Evolutionary conservation across 92 coral and sea anemone genomes (phyloP).

Genomic region (Virgularia gustaviana): DNA sequence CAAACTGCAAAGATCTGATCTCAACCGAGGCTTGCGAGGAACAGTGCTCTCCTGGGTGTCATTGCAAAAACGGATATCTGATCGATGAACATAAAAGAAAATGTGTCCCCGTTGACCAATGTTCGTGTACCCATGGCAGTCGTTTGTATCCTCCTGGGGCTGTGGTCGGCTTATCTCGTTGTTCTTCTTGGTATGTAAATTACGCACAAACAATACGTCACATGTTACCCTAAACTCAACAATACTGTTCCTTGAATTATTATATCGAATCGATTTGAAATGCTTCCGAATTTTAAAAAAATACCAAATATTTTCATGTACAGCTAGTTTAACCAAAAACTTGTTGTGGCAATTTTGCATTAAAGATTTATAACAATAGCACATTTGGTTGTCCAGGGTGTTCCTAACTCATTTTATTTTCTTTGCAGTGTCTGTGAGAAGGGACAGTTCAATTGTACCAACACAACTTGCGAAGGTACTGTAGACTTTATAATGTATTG

Average conservation of each 20-base stretch:
- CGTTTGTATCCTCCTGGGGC: conserved; percentile 57
- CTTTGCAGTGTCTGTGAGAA: conserved; percentile 56
- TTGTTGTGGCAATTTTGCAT: too few relatives aligned
- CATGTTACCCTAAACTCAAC: too few relatives aligned
- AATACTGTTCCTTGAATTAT: too few relatives aligned
- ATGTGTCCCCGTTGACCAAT: conserved; percentile 63
- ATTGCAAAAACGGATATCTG: conserved; percentile 62
- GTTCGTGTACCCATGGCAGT: conserved; percentile 62
- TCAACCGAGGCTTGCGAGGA: conserved; percentile 50
- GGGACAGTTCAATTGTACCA: conserved; percentile 63
- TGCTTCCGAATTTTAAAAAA: too few relatives aligned
- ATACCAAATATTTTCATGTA: too few relatives aligned
- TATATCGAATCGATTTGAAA: too few relatives aligned
- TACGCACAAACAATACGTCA: too few relatives aligned
- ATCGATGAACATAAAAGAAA: conserved; percentile 51
- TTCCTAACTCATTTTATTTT: too few relatives aligned
- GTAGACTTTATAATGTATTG: too few relatives aligned
- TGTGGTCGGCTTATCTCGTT: conserved; percentile 53
- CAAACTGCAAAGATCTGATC: conserved; percentile 63
- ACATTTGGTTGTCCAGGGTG: too few relatives aligned
- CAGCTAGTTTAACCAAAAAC: too few relatives aligned
- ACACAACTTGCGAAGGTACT: conserved; percentile 70
- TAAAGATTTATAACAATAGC: too few relatives aligned
- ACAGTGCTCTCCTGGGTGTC: conserved; percentile 71
- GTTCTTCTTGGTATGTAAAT: conserved; percentile 70